Conservation (phyloP, 2,888 invertebrate species). For the Hipparchia semele region DNA sequence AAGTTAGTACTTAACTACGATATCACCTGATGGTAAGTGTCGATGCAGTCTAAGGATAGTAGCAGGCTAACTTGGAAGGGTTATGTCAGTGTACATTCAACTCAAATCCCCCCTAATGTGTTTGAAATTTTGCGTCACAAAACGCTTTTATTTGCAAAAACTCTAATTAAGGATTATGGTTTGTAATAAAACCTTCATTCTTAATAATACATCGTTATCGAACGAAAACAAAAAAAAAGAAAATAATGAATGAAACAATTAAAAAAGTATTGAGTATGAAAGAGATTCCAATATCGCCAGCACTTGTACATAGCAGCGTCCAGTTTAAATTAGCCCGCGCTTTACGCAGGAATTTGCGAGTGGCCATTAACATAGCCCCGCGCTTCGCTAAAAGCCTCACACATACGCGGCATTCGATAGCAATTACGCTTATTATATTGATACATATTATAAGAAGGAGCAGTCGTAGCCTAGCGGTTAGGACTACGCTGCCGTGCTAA, state of each 20-base stretch:
- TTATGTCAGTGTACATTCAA: no score
- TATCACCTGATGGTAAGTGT: no score
- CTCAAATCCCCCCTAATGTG: no score
- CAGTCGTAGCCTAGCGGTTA: background rate
- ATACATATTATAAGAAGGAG: background rate
- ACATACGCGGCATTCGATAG: constrained; percentile 38
- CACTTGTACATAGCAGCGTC: constrained; percentile 55
- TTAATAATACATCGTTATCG: background rate
- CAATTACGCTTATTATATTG: constrained; percentile 42
- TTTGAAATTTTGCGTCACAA: background rate
- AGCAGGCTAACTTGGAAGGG: no score
- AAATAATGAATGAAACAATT: background rate
- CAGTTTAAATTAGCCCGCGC: constrained; percentile 71
- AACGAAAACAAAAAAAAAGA: background rate
- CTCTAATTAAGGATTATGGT: no score
- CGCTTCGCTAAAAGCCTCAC: constrained; percentile 62
- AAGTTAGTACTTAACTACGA: no score
- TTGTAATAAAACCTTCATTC: no score
- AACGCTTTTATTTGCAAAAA: no score
- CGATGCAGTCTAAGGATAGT: no score
- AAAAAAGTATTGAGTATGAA: background rate
- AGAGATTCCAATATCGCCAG: constrained; percentile 29
- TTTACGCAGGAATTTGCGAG: constrained; percentile 59
- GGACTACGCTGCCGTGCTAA: no score
- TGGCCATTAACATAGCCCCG: constrained; percentile 59